Conservation (phyloP, 1,140 invertebrate genomes). For the Heliconius melpomene region DNA sequence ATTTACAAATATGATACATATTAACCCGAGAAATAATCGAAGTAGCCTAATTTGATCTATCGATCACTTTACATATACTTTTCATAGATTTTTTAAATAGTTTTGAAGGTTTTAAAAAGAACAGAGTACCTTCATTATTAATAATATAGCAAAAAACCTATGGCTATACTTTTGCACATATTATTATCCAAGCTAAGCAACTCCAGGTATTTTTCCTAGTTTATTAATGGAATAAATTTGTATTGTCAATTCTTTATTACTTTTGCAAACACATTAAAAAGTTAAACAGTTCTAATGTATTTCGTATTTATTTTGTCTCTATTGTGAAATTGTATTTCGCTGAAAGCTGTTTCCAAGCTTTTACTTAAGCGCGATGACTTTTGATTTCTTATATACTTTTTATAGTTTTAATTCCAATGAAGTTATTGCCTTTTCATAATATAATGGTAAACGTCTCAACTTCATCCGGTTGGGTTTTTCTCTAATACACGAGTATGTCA, state of each 20-base stretch:
- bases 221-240: not conserved
- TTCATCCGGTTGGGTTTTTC: no score
- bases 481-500: no score
- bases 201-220: not conserved
- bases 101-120: no score
- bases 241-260: not conserved
- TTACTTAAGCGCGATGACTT: not conserved
- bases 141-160: no score
- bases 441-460: not conserved
- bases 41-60: no score
- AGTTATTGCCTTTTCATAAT: not conserved
- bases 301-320: slow-evolving; percentile 7
- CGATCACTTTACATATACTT: no score
- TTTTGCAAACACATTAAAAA: slow-evolving; percentile 9
- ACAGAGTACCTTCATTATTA: no score
- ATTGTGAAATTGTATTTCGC: not conserved
- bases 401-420: not conserved
- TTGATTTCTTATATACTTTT: not conserved
- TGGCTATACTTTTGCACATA: not conserved
- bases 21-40: no score
- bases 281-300: not conserved
- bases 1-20: no score
- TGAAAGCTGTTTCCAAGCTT: not conserved
- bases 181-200: not conserved
- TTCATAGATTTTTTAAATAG: no score